Conservation (phyloP, 2,888 invertebrate species). For the Tridacna gigas region DNA sequence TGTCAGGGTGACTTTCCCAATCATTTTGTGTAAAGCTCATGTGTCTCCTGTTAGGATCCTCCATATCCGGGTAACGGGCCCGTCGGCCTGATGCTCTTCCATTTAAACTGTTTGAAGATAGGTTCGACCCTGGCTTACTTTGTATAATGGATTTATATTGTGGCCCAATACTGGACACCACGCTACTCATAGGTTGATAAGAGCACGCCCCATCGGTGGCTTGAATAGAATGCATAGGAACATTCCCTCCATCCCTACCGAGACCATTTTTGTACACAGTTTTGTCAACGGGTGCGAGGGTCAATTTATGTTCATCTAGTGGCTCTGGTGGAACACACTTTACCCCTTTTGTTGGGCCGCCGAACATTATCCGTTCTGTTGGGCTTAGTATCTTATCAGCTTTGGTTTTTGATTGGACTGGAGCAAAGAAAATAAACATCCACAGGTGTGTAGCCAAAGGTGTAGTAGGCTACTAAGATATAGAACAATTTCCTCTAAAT, state of each 20-base stretch:
- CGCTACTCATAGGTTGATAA: not conserved
- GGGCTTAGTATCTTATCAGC: too few species aligned
- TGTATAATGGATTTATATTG: not conserved
- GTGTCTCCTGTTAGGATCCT: not conserved
- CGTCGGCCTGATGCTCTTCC: not conserved
- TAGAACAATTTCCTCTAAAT: too few species aligned
- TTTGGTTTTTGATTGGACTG: too few species aligned
- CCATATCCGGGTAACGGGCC: not conserved
- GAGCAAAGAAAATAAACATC: too few species aligned
- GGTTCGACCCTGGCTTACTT: not conserved
- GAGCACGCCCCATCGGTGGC: constrained; percentile 8
- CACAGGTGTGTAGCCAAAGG: too few species aligned
- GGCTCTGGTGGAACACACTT: too few species aligned
- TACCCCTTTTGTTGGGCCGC: too few species aligned
- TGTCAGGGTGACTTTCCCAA: constrained; percentile 10
- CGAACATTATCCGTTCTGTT: too few species aligned
- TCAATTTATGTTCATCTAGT: too few species aligned
- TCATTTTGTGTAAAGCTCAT: not conserved
- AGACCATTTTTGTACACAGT: not conserved
- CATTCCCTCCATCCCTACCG: not conserved
- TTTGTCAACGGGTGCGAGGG: not conserved
- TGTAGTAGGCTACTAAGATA: too few species aligned
- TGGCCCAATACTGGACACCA: not conserved
- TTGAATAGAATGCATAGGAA: not conserved
- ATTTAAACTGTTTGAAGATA: too few species aligned